Base-by-base conservation (phyloP, 92 coral and sea anemone genomes). In the Porites rus region DNA sequence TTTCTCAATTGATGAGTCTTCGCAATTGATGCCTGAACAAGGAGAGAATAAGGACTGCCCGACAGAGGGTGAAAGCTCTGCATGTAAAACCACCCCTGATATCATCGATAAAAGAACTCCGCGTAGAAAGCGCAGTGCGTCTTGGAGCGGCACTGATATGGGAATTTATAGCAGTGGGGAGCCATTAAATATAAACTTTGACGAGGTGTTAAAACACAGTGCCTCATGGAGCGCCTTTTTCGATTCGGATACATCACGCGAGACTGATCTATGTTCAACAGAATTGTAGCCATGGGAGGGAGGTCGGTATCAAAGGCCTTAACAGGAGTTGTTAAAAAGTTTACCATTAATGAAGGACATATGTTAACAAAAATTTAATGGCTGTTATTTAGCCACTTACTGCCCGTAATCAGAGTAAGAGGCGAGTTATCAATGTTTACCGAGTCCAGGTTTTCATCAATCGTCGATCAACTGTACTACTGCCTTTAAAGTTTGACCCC, bases 211-310 rank as follows among this genome's bases (percentile, higher is more conserved):
- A 74, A 73, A 52, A 46, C 52, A 71, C 50, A 73, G 79, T 21
- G 63, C 28, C 53, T 83, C 87, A 10, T 83, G 87, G 87, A 43
- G 87, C 20, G 80, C 51, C 7, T 74, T 74, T 11, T 78, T 83
- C 68, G 56, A 70, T 51, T 69, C 77, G 61, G 73, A 75, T 17
- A n/a, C 67, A 1, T 53, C 80, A 18, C 72, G 80, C 24, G 87
- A 83, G 67, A 83, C 87, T 2, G 87, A 83, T 61, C 74, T 83
- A 12, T 83, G 87, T 62, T 83, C 87, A 14, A 83, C 87, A 24
- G 87, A 83, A 17, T 64, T 83, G 65, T 83, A 65, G 69, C 6
- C 58, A 72, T 10, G 22, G 4, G 8, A 14, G 11, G 51, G 71
- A 82, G 72, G 78, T 72, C 72, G 72, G 78, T 82, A 12, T 3